phyloP scores from a whole-genome alignment of 2,888 invertebrate genomes.

The Tipula confusa region DNA sequence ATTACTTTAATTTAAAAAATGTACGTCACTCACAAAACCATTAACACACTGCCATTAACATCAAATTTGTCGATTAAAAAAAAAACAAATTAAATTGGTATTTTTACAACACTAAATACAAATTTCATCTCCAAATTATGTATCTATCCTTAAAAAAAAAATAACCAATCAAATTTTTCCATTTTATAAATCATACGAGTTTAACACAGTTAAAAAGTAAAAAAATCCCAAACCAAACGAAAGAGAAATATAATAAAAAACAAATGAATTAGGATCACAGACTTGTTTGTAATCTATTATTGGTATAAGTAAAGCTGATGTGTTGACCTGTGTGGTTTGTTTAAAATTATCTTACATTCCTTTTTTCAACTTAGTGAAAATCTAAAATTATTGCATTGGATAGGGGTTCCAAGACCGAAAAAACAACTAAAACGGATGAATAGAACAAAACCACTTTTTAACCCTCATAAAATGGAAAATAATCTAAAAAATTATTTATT shows the following conservation, averaged over 20 bases:
- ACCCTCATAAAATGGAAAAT: background rate
- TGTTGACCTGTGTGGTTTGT: background rate
- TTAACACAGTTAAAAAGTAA: background rate
- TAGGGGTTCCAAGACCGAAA: background rate
- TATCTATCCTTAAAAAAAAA: background rate
- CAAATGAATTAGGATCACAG: background rate
- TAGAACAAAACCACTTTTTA: background rate
- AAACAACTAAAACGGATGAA: too few species aligned
- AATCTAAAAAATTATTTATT: conserved; percentile 12
- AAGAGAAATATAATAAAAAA: background rate
- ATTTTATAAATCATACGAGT: background rate
- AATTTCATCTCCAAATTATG: background rate
- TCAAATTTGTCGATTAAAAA: background rate
- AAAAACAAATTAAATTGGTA: background rate
- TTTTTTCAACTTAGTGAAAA: background rate
- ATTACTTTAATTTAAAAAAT: too few species aligned
- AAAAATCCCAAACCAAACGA: background rate
- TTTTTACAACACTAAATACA: background rate
- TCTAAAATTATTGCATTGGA: background rate
- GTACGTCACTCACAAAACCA: background rate
- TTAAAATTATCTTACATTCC: background rate
- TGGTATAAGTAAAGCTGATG: background rate
- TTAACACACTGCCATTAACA: too few species aligned
- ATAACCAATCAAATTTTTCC: background rate
- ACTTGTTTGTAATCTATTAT: background rate